phyloP scores from a whole-genome alignment of 2,797 vertebrate species.

The Neosilurus mollespiculum region DNA sequence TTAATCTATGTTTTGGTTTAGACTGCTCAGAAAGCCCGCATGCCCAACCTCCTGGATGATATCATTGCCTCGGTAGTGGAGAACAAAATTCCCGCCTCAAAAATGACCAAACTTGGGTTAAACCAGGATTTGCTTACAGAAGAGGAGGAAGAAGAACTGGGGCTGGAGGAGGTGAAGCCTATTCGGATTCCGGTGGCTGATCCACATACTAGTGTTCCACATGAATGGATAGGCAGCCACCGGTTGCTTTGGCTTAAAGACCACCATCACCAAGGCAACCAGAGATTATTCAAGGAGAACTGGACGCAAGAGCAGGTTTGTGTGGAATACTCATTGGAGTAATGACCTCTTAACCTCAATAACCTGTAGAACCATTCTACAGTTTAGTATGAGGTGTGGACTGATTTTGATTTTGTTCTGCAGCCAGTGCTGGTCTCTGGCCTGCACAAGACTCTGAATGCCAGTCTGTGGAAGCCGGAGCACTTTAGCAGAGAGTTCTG shows the following conservation, averaged over 20 bases:
- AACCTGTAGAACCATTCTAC: background rate
- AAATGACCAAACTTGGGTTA: constrained; percentile 79
- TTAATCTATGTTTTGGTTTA: constrained; percentile 22
- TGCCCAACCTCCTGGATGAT: constrained; percentile 98
- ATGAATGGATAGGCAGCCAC: constrained; percentile 89
- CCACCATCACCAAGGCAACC: constrained; percentile 89
- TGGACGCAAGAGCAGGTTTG: constrained; percentile 92
- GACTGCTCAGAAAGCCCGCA: constrained; percentile 51
- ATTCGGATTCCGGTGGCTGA: constrained; percentile 46
- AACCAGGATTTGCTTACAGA: constrained; percentile 73
- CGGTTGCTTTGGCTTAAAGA: constrained; percentile 93
- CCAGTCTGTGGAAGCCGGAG: constrained; percentile 90
- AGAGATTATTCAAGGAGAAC: constrained; percentile 93
- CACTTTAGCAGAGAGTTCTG: constrained; percentile 92
- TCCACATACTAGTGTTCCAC: constrained; percentile 68
- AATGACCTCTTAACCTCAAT: background rate
- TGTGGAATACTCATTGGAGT: background rate
- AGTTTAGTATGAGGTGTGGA: background rate
- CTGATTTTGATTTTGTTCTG: constrained; percentile 16
- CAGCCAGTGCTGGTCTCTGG: constrained; percentile 93
- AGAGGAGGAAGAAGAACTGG: constrained; percentile 62
- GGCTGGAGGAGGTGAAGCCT: constrained; percentile 60
- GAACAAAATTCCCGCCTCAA: constrained; percentile 96
- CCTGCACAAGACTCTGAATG: constrained; percentile 88
- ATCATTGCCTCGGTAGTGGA: constrained; percentile 98